These are phyloP conservation scores for Rhadina sibilatrix DNA, from an alignment of 2,113 vertebrate genomes.

Conservation along the genomic window DNA sequence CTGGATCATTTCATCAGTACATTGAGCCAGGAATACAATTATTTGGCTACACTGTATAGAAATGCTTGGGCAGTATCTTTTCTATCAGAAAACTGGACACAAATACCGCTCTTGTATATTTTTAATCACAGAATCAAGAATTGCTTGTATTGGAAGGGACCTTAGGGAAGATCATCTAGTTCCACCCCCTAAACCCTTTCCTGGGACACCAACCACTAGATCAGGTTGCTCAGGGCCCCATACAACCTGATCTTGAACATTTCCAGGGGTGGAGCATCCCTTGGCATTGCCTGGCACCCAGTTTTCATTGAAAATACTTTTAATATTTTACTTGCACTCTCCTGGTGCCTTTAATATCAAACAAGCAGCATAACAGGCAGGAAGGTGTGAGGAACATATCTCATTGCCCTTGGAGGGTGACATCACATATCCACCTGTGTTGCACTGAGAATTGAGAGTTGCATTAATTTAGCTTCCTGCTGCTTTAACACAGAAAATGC, in stretches of 20 bases:
- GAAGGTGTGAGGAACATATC: background rate
- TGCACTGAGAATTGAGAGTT: background rate
- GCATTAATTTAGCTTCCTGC: background rate
- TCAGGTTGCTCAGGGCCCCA: background rate
- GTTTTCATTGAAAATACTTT: background rate
- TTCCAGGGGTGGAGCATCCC: background rate
- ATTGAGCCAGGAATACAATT: background rate
- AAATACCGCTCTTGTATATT: background rate
- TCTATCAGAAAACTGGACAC: background rate
- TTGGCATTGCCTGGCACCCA: background rate
- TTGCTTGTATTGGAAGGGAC: background rate
- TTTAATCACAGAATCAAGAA: background rate
- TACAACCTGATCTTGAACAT: background rate
- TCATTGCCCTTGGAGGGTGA: background rate
- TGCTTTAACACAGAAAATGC: background rate
- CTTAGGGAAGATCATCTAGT: background rate
- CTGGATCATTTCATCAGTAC: background rate
- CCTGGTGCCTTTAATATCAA: background rate
- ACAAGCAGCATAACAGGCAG: background rate
- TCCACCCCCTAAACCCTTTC: background rate
- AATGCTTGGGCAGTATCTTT: background rate
- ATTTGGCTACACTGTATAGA: background rate
- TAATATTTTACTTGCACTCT: background rate
- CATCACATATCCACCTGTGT: fast-evolving
- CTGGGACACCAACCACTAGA: background rate